Evolutionary conservation across 2,888 invertebrate genomes (phyloP), one percentile per base, ranked within the genome.

Genomic region (Volucella inflata): DNA sequence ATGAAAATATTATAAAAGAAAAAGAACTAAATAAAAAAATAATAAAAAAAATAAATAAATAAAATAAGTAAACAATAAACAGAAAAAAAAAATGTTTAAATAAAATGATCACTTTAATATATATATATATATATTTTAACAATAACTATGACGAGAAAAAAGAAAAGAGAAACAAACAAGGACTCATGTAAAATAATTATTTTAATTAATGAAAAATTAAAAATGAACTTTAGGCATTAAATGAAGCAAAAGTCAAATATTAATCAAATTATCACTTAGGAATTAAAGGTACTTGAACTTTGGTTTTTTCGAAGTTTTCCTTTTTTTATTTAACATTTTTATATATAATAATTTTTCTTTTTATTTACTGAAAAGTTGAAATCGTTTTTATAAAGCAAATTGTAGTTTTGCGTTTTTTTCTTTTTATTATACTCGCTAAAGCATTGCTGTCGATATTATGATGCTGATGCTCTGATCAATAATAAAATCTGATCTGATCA

Each of bases 1-100:
- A 88, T 68, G 62, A 81, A 51, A 76, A 62, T 70, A 87, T 71
- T 83, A 87, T 30, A 88, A 62, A 78, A 87, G 87, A 83, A 79
- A 87, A 87, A 81, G 62, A 78, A 81, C 75, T 68, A 72, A 74
- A 83, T 83, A 87, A 80, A 82, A 87, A 70, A 87, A 75, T 70
- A 59, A 88, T 88, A 81, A 89, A 89, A 87, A 87, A 88, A 88
- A 89, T 81, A 77, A 87, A 83, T 42, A 60, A 48, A 46, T 57
- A 75, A 65, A 71, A 77, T 82, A 82, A 77, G 75, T 70, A 68
- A 75, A 68, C 64, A 64, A 46, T 65, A 51, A 55, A 68, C 17
- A 46, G 17, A 40, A 62, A 10, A 44, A 16, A 64, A n/a, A 57
- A 30, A 70, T 70, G 57, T 57, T 46, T 44, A 57, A 57, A 55